These are phyloP conservation scores for Hydrocynus forskahlii DNA, from an alignment of 2,797 vertebrate genomes.

Conservation along the genomic window DNA sequence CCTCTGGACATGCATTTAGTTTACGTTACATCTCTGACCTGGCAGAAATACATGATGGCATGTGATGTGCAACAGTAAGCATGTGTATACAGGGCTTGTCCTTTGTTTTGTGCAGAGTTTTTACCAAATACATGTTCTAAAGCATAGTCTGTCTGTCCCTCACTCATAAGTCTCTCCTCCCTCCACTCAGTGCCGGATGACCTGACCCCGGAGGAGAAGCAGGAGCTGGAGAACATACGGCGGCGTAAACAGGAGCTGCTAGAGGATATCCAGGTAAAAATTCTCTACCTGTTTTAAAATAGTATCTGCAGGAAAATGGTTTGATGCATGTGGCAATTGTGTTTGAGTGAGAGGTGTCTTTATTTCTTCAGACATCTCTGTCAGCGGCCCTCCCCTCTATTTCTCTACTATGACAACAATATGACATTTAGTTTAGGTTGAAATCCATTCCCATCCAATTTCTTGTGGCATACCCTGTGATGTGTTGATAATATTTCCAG, in stretches of 20 bases:
- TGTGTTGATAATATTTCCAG: neutral
- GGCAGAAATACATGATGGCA: neutral
- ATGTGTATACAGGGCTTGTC: neutral
- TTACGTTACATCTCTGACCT: neutral
- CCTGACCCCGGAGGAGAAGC: slow-evolving; percentile 92
- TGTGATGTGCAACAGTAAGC: neutral
- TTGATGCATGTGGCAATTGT: neutral
- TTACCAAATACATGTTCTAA: neutral
- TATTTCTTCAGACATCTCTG: neutral
- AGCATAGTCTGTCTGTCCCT: neutral
- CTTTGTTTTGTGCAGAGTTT: neutral
- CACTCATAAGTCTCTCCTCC: slow-evolving; percentile 40
- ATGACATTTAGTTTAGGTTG: neutral
- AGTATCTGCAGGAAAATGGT: neutral
- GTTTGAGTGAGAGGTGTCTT: neutral
- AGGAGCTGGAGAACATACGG: slow-evolving; percentile 95
- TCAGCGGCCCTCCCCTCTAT: neutral
- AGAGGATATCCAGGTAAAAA: slow-evolving; percentile 92
- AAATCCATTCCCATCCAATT: neutral
- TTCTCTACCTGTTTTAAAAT: neutral
- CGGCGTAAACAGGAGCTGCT: slow-evolving; percentile 94
- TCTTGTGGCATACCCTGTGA: neutral
- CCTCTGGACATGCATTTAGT: no score
- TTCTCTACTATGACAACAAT: neutral
- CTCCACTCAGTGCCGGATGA: slow-evolving; percentile 87